phyloP scores from a whole-genome alignment of 2,797 vertebrate genomes.

The Graptemys geographica region DNA sequence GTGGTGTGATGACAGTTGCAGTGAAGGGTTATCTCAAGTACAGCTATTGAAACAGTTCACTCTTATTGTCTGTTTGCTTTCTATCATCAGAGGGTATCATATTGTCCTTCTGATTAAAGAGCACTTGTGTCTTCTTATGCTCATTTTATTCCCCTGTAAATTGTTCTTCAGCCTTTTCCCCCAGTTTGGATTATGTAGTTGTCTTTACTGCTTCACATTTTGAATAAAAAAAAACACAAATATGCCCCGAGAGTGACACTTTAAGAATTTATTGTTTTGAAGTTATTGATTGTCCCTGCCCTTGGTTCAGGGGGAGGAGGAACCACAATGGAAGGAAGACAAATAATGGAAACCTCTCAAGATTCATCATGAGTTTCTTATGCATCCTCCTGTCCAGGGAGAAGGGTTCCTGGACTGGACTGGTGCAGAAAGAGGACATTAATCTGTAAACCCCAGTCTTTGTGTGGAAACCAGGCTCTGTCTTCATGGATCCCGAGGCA shows the following conservation, averaged over 20 bases:
- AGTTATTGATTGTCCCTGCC: background rate
- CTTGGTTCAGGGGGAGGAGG: background rate
- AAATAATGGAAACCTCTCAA: background rate
- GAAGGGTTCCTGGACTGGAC: background rate
- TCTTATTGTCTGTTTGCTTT: background rate
- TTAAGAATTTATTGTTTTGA: background rate
- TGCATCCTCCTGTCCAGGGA: background rate
- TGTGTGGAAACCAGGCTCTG: background rate
- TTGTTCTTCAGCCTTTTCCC: background rate
- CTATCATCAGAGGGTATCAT: background rate
- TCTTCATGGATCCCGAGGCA: background rate
- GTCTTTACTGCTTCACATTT: background rate
- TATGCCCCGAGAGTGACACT: background rate
- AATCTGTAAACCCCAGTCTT: background rate
- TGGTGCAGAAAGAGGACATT: background rate
- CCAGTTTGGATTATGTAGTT: background rate
- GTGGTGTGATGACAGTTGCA: background rate
- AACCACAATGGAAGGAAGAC: background rate
- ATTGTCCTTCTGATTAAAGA: background rate
- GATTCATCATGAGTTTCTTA: background rate
- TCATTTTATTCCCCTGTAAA: background rate
- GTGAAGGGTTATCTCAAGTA: background rate
- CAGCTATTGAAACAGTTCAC: background rate
- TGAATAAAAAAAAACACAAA: background rate
- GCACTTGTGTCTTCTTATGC: background rate